Conservation (phyloP, 2,113 vertebrate species). For the Sphyrna mokarran region DNA sequence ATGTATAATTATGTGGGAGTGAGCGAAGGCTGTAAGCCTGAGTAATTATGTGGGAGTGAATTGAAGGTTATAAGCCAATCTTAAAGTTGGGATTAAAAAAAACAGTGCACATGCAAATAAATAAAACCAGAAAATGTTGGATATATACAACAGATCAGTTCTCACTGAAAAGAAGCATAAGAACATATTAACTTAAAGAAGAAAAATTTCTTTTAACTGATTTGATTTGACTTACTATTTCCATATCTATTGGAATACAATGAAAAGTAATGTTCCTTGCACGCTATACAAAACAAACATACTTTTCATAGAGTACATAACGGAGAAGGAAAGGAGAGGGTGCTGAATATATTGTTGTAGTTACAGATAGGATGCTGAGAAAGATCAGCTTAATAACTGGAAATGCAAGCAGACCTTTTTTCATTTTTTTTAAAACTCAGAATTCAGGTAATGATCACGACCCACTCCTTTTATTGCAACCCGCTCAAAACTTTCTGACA, state of each 20-base stretch:
- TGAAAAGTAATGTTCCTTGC: too few relatives aligned
- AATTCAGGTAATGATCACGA: background rate
- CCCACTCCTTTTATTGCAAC: background rate
- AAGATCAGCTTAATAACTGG: too few relatives aligned
- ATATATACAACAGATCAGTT: background rate
- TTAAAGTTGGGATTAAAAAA: background rate
- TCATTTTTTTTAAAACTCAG: background rate
- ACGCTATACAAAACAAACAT: too few relatives aligned
- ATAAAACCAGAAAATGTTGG: background rate
- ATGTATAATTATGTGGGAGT: conserved; percentile 6
- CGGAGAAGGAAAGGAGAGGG: too few relatives aligned
- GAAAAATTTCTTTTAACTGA: background rate
- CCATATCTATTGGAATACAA: too few relatives aligned
- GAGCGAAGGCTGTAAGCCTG: background rate
- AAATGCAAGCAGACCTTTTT: too few relatives aligned
- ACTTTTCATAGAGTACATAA: too few relatives aligned
- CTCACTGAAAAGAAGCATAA: background rate
- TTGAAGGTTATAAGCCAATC: background rate
- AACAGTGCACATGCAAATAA: background rate
- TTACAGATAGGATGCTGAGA: too few relatives aligned
- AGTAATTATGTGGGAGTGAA: background rate
- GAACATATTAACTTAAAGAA: background rate
- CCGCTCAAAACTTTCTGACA: background rate
- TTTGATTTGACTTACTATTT: too few relatives aligned
- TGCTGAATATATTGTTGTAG: too few relatives aligned